These are phyloP conservation scores for Agonopterix arenella DNA, from an alignment of 2,888 invertebrate genomes.

Conservation along the genomic window DNA sequence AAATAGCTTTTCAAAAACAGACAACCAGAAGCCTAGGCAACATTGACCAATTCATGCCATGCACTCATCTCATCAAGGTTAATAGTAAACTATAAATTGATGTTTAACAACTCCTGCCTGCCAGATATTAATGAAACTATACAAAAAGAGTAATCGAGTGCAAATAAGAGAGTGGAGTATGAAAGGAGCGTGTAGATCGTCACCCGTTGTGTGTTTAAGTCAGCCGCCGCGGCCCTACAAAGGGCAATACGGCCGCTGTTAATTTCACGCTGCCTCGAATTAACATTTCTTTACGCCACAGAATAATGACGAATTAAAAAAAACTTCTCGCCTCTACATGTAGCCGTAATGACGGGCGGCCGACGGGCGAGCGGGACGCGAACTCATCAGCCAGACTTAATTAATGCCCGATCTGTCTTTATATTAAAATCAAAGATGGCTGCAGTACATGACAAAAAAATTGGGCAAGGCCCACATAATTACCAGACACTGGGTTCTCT, in stretches of 20 bases:
- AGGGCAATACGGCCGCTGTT: slow-evolving; percentile 71
- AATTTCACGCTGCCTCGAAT: slow-evolving; percentile 78
- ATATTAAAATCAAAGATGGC: slow-evolving; percentile 64
- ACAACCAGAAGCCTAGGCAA: no score
- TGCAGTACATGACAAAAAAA: slow-evolving; percentile 26
- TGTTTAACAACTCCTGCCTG: slow-evolving; percentile 57
- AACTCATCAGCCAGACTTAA: slow-evolving; percentile 72
- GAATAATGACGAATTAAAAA: slow-evolving; percentile 76
- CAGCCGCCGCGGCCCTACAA: slow-evolving; percentile 68
- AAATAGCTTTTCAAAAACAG: no score
- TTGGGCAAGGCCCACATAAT: slow-evolving; percentile 11
- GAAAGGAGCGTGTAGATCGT: slow-evolving; percentile 62
- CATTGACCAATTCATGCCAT: no score
- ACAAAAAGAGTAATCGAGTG: slow-evolving; percentile 68
- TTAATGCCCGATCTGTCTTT: slow-evolving; percentile 75
- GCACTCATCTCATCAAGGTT: slow-evolving; percentile 29
- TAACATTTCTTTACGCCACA: slow-evolving; percentile 78
- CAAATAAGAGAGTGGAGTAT: slow-evolving; percentile 69
- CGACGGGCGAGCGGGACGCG: slow-evolving; percentile 43
- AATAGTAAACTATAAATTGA: slow-evolving; percentile 48
- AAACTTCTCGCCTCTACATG: slow-evolving; percentile 71
- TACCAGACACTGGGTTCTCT: neutral
- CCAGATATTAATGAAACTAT: slow-evolving; percentile 60
- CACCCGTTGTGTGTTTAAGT: slow-evolving; percentile 76
- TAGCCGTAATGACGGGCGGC: slow-evolving; percentile 62